Evolutionary conservation across 2,113 vertebrate genomes (phyloP), one percentile per base, ranked within the genome.

Genomic region (Narcine bancroftii): DNA sequence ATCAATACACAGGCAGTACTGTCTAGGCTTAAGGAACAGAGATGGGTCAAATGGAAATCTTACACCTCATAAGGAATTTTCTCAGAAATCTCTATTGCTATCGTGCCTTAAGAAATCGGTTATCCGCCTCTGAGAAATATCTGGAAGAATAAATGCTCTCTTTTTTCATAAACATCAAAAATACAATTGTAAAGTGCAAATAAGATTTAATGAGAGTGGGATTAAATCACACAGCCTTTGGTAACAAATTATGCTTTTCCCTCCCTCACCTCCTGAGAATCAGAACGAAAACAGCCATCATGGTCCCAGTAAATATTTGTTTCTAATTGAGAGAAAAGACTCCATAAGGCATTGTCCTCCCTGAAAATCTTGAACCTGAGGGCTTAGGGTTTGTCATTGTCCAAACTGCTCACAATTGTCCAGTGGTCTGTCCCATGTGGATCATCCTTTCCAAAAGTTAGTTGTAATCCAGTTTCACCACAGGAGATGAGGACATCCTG

Each of bases 181-280:
- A 42, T 69, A 45, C 60, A 69, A 65, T 69, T 45, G 87, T 91
- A 91, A 91, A 91, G 87, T 91, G 87, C 87, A 91, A 66, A 91
- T 36, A 26, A 45, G 87, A 29, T 66, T 91, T 91, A 65, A 91
- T 69, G 36, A 91, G 39, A 91, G 24, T 24, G 19, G 87, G 87
- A 29, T 91, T 91, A 36, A 91, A 45, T 91, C 63, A 45, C 26
- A 66, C 85, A 91, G 36, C 63, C 60, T 91, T 91, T 91, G 87
- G 87, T 91, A 91, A 66, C 87, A 66, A 91, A 29, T 65, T 91
- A 63, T 45, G n/a, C 21, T 36, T 89, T n/a, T 50, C 42, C 33
- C 5, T 45, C 15, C 87, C 85, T n/a, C 36, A 6, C 29, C 87
- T 66, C 81, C 81, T 87, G 81, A 87, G 53, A 87, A 87, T 87